Conservation (phyloP, 2,888 invertebrate species). For the Sinelater perroti region DNA sequence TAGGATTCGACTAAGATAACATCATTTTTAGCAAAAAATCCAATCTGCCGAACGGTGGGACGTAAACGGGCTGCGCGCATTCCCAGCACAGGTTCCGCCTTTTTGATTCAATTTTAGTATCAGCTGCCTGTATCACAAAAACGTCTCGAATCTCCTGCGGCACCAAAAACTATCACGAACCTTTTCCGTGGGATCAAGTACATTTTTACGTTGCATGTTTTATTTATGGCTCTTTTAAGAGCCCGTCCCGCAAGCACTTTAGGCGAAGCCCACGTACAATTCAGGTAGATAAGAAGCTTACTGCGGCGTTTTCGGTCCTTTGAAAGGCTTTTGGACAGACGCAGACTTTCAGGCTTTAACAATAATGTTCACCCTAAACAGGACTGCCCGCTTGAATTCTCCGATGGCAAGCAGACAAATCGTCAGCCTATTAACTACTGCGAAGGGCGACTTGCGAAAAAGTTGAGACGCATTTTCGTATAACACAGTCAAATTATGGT, state of each 20-base stretch:
- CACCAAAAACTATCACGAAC: neutral
- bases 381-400: too few relatives aligned
- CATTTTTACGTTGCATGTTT: constrained; percentile 17
- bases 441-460: too few relatives aligned
- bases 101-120: too few relatives aligned
- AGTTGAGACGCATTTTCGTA: too few relatives aligned
- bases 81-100: too few relatives aligned
- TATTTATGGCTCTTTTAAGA: constrained; percentile 18
- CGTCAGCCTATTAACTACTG: too few relatives aligned
- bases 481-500: too few relatives aligned
- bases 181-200: constrained; percentile 1
- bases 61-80: too few relatives aligned
- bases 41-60: too few relatives aligned
- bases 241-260: constrained; percentile 12
- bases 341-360: constrained; percentile 2
- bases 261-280: constrained; percentile 16
- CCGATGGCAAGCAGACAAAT: too few relatives aligned
- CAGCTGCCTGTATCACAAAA: neutral
- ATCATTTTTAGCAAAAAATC: too few relatives aligned
- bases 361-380: constrained; percentile 19
- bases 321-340: constrained; percentile 15
- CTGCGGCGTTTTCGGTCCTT: constrained; percentile 8
- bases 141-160: neutral
- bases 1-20: too few relatives aligned
- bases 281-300: constrained; percentile 23